Base-by-base conservation (phyloP, 64 coral and sea anemone species). In the Catalaphyllia jardinei region DNA sequence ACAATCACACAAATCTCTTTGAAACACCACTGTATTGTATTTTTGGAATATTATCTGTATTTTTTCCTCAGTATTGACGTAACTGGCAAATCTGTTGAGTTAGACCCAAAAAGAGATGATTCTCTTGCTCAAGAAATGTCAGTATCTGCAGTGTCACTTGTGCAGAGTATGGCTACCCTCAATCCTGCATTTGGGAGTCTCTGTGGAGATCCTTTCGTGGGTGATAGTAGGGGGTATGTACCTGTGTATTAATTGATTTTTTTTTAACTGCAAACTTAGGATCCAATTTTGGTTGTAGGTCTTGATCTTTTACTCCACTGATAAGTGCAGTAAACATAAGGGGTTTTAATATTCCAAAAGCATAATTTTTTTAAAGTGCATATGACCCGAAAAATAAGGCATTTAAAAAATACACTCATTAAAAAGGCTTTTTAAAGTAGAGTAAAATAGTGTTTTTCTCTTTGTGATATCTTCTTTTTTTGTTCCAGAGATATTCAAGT, bases 31-130 rank as follows among this genome's bases (percentile, higher is more conserved):
- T 46, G 46, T 76, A 76, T 76, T 39, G 22, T 46, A 76, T 24
- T 52, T 78, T 78, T 78, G 54, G 10, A 78, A 78, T 54, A 78
- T 78, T 78, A 78, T 78, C 39, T n/a, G 4, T 52, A 52, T 76
- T 52, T 78, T 78, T 78, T 54, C 75, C 75, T 75, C 73, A 78
- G 75, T 54, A 22, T 78, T 17, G n/a, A 78, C 49, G 24, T 78
- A 78, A 78, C 75, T 78, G 75, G 75, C 46, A 18, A 52, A 78
- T 55, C 75, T 78, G 75, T 78, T 54, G 20, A 18, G 17, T n/a
- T 78, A 52, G 75, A 78, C 75, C 17, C 42, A 35, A 75, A 75
- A 75, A 14, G 31, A 75, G 73, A 78, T 52, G 75, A 78, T 54
- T 78, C 75, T 54, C 75, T 78, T 78, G 75, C 39, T 7, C 22